Conservation (phyloP, 2,888 invertebrate genomes). For the Drosophila bunnanda region DNA sequence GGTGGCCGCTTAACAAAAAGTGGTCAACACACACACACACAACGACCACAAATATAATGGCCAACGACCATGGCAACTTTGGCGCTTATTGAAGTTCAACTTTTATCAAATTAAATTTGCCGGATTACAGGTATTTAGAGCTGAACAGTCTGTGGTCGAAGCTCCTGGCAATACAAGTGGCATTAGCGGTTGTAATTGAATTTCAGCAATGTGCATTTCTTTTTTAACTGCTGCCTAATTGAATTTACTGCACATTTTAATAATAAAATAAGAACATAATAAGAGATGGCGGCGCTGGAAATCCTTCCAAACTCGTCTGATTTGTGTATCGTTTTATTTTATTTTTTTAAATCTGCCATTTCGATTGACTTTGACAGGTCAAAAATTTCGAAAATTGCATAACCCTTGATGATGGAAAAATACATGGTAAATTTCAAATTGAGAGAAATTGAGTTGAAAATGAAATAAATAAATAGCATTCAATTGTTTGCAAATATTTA, state of each 20-base stretch:
- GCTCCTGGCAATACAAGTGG: conserved; percentile 69
- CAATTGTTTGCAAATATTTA: background rate
- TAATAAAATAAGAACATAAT: conserved; percentile 33
- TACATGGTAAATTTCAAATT: background rate
- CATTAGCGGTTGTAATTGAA: conserved; percentile 81
- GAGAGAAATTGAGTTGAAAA: background rate
- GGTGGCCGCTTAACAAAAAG: conserved; percentile 68
- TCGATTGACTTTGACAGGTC: conserved; percentile 38
- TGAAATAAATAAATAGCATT: background rate
- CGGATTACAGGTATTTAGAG: conserved; percentile 80
- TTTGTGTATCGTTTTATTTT: conserved; percentile 10
- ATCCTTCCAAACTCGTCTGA: background rate
- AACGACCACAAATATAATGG: conserved; percentile 72
- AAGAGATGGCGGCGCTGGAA: background rate
- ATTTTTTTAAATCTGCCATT: conserved; percentile 4
- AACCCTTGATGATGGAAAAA: conserved; percentile 1
- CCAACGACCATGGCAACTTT: conserved; percentile 52
- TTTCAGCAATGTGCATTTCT: conserved; percentile 55
- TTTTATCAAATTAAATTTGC: conserved; percentile 80
- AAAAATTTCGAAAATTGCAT: conserved; percentile 36
- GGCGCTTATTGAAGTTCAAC: conserved; percentile 74
- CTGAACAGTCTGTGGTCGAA: conserved; percentile 68
- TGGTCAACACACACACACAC: conserved; percentile 25
- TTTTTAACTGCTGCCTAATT: conserved; percentile 55
- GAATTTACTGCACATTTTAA: conserved; percentile 63